phyloP scores from a whole-genome alignment of 1,140 invertebrate genomes.

The Drosophila orosa region DNA sequence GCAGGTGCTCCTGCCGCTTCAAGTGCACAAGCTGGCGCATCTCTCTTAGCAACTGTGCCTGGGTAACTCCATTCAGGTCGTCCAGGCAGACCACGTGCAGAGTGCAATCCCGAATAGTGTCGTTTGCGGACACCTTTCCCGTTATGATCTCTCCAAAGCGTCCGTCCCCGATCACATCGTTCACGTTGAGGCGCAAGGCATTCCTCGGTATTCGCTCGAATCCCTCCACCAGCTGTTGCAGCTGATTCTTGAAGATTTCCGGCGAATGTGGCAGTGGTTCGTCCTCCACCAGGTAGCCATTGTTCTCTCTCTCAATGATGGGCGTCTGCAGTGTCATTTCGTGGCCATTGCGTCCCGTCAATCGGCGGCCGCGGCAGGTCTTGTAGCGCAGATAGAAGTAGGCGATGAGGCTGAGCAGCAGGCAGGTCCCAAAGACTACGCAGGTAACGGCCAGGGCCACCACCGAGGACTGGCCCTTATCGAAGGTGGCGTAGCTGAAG shows the following conservation, averaged over 20 bases:
- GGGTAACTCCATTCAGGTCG: constrained; percentile 87
- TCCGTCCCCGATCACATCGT: constrained; percentile 89
- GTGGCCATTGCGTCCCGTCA: constrained; percentile 86
- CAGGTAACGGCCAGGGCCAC: constrained; percentile 87
- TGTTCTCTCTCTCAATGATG: constrained; percentile 89
- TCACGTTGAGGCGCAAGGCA: constrained; percentile 88
- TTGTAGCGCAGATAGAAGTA: constrained; percentile 87
- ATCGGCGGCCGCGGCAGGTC: constrained; percentile 84
- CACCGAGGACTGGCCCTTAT: constrained; percentile 77
- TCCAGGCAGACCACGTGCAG: constrained; percentile 85
- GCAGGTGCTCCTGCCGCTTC: constrained; percentile 89
- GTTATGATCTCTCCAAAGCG: constrained; percentile 90
- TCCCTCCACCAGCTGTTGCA: constrained; percentile 65
- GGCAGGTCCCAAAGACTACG: constrained; percentile 86
- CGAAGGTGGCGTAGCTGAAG: constrained; percentile 75
- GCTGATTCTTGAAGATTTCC: constrained; percentile 89
- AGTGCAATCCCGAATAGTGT: constrained; percentile 59
- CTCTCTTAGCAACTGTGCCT: constrained; percentile 89
- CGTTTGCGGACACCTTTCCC: constrained; percentile 85
- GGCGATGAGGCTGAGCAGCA: constrained; percentile 86
- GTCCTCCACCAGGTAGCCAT: constrained; percentile 90
- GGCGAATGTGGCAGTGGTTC: constrained; percentile 84
- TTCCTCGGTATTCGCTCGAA: constrained; percentile 88
- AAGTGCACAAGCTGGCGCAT: constrained; percentile 89
- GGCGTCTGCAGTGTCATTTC: constrained; percentile 89